Conservation (phyloP, 2,888 invertebrate species). For the Erebia aethiops region DNA sequence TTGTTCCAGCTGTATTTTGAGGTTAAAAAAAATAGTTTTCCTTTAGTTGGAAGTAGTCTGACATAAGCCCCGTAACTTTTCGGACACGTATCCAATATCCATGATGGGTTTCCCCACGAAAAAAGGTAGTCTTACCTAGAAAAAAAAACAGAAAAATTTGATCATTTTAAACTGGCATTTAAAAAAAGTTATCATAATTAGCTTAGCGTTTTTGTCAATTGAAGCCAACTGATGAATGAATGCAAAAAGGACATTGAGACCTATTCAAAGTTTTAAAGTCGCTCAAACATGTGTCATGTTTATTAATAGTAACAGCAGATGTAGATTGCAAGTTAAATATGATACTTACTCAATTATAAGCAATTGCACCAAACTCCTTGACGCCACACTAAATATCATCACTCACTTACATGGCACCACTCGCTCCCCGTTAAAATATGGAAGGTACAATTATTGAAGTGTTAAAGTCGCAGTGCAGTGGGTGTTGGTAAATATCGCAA, state of each 20-base stretch:
- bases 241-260: constrained; percentile 7
- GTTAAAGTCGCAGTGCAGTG: too few species aligned
- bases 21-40: too few species aligned
- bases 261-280: constrained; percentile 3
- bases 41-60: too few species aligned
- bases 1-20: too few species aligned
- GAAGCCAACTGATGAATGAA: not conserved
- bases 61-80: too few species aligned
- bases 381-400: constrained; percentile 4
- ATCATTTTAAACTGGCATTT: too few species aligned
- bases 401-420: not conserved
- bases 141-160: too few species aligned
- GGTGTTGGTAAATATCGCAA: too few species aligned
- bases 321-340: constrained; percentile 33
- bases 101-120: too few species aligned
- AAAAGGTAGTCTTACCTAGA: too few species aligned
- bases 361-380: constrained; percentile 38
- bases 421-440: not conserved
- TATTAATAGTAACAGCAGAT: constrained; percentile 35
- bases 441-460: too few species aligned
- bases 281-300: constrained; percentile 27
- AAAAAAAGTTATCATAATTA: not conserved
- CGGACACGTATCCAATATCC: too few species aligned
- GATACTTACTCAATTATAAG: constrained; percentile 40
- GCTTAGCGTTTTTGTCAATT: not conserved